Conservation (phyloP, 2,113 vertebrate genomes). For the Pleuronectes platessa region DNA sequence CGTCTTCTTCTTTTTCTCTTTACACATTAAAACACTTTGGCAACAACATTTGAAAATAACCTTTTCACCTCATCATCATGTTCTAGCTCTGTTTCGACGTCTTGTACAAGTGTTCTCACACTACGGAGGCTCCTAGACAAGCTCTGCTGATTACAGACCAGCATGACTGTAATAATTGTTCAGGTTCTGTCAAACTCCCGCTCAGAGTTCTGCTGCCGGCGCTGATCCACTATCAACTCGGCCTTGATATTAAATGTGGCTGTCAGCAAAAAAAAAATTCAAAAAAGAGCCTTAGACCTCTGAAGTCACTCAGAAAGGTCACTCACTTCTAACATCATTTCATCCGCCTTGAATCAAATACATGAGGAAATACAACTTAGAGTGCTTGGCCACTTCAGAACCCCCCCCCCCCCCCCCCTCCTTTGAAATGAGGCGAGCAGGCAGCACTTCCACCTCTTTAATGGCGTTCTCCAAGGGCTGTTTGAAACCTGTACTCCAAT, state of each 20-base stretch:
- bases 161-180: constrained; percentile 28
- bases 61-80: constrained; percentile 26
- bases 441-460: background rate
- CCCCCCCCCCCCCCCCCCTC: background rate
- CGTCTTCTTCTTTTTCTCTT: background rate
- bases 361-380: constrained; percentile 26
- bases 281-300: constrained; percentile 1
- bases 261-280: constrained; percentile 15
- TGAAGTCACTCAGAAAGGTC: constrained; percentile 23
- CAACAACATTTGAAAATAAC: constrained; percentile 25
- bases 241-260: constrained; percentile 17
- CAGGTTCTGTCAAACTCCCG: constrained; percentile 27
- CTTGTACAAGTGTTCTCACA: constrained; percentile 18
- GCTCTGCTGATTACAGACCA: constrained; percentile 50
- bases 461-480: constrained; percentile 6
- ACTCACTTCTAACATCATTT: constrained; percentile 46
- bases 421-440: background rate
- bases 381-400: constrained; percentile 23
- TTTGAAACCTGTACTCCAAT: constrained; percentile 18
- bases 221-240: constrained; percentile 17
- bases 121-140: constrained; percentile 22
- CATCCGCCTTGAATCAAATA: constrained; percentile 30
- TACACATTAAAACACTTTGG: constrained; percentile 26
- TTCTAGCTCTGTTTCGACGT: constrained; percentile 20
- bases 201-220: constrained; percentile 10